phyloP scores from a whole-genome alignment of 2,797 vertebrate species.

The Spea hammondii region DNA sequence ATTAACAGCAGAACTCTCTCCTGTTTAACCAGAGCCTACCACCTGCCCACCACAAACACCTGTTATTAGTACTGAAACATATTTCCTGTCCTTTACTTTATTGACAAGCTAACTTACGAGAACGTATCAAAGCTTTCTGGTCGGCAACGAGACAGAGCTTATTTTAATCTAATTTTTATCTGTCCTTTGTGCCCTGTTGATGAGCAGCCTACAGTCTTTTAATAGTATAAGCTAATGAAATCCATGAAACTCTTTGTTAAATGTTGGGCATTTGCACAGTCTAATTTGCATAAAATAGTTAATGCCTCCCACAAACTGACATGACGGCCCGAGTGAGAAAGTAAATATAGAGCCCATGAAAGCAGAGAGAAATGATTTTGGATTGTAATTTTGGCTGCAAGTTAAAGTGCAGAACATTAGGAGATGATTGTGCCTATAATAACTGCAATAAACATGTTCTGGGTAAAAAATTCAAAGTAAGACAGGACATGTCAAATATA shows the following conservation, averaged over 20 bases:
- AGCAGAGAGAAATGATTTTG: constrained; percentile 41
- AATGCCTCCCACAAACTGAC: constrained; percentile 44
- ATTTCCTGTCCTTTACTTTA: background rate
- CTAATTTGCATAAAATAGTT: constrained; percentile 47
- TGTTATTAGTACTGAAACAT: constrained; percentile 13
- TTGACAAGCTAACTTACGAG: constrained; percentile 17
- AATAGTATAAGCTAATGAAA: constrained; percentile 21
- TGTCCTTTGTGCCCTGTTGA: constrained; percentile 4
- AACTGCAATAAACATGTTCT: constrained; percentile 48
- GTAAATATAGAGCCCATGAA: constrained; percentile 47
- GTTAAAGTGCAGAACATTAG: constrained; percentile 48
- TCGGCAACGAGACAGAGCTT: constrained; percentile 6
- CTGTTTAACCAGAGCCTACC: no score
- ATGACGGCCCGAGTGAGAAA: constrained; percentile 32
- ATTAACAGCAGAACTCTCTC: no score
- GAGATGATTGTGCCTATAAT: constrained; percentile 47
- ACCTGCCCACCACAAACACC: background rate
- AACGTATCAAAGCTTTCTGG: constrained; percentile 15
- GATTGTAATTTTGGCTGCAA: constrained; percentile 47
- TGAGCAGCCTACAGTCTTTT: constrained; percentile 13
- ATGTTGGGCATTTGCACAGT: constrained; percentile 13
- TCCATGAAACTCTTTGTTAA: constrained; percentile 25
- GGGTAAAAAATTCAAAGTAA: constrained; percentile 14
- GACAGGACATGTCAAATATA: constrained; percentile 49
- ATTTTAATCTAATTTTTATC: constrained; percentile 21